Evolutionary conservation across 2,888 invertebrate species (phyloP).

Genomic region (Iselma pallidipennis): DNA sequence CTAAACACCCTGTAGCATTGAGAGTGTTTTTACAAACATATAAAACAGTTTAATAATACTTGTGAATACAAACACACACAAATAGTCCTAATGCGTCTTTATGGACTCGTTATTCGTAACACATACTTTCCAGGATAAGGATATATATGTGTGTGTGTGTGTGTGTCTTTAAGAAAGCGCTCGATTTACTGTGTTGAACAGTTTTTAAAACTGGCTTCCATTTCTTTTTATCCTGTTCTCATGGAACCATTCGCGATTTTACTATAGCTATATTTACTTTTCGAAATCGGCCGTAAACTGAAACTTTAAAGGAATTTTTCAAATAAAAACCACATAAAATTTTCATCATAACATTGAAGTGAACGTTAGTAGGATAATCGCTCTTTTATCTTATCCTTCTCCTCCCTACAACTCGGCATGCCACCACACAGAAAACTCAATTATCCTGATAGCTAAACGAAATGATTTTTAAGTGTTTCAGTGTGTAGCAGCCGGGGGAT

Average conservation of each 20-base stretch:
- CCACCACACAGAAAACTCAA: not conserved
- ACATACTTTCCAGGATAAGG: conserved; percentile 9
- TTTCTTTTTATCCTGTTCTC: conserved; percentile 30
- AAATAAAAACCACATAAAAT: conserved; percentile 19
- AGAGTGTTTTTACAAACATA: conserved; percentile 40
- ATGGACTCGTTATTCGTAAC: conserved; percentile 34
- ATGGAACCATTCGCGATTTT: conserved; percentile 26
- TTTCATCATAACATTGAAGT: conserved; percentile 15
- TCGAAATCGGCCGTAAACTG: conserved; percentile 28
- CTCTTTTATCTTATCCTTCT: not conserved
- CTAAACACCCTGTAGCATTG: not conserved
- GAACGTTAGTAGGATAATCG: not conserved
- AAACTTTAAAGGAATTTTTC: conserved; percentile 19
- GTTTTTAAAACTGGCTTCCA: conserved; percentile 28
- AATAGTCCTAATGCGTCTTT: conserved; percentile 47
- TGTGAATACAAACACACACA: conserved; percentile 31
- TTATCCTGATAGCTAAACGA: conserved; percentile 1
- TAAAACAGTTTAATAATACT: conserved; percentile 43
- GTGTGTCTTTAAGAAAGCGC: conserved; percentile 31
- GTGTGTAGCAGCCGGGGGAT: too few relatives aligned
- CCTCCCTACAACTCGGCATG: not conserved
- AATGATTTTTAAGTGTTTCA: not conserved
- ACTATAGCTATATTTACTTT: conserved; percentile 26
- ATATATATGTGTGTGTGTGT: too few relatives aligned
- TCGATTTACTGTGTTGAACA: conserved; percentile 32